phyloP scores from a whole-genome alignment of 1,140 invertebrate genomes.

The Euglossa dilemma region DNA sequence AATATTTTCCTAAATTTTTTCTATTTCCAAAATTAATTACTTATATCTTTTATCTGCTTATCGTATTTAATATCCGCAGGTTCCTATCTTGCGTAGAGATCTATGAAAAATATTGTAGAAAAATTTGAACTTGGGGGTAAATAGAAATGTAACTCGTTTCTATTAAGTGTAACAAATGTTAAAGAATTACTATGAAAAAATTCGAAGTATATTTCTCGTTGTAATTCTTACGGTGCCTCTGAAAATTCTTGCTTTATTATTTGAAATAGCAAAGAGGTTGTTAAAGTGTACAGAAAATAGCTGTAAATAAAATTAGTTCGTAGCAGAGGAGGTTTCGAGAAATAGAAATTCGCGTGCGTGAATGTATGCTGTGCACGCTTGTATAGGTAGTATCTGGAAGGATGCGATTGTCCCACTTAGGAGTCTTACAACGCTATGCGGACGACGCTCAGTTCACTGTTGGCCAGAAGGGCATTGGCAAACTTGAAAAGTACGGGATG shows the following conservation, averaged over 20 bases:
- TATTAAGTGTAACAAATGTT: neutral
- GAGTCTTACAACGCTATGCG: constrained; percentile 69
- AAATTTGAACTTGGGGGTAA: neutral
- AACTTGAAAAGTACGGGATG: constrained; percentile 72
- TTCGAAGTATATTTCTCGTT: neutral
- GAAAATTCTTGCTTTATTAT: neutral
- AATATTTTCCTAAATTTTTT: neutral
- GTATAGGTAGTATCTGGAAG: constrained; percentile 76
- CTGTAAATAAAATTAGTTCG: constrained; percentile 43
- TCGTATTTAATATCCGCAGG: neutral
- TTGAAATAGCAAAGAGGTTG: neutral
- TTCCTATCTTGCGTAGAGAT: neutral
- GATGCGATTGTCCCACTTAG: constrained; percentile 80
- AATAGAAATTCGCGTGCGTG: constrained; percentile 78
- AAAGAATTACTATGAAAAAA: neutral
- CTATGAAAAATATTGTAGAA: neutral
- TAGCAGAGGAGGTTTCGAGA: constrained; percentile 70
- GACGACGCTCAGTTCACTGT: constrained; percentile 65
- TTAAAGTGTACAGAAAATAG: neutral
- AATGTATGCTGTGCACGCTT: constrained; percentile 69
- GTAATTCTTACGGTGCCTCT: neutral
- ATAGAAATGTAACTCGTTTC: neutral
- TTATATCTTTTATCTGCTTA: neutral
- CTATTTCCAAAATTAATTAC: neutral
- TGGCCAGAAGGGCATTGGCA: constrained; percentile 70